These are phyloP conservation scores for Meteorus colon DNA, from an alignment of 2,888 invertebrate species.

Conservation along the genomic window DNA sequence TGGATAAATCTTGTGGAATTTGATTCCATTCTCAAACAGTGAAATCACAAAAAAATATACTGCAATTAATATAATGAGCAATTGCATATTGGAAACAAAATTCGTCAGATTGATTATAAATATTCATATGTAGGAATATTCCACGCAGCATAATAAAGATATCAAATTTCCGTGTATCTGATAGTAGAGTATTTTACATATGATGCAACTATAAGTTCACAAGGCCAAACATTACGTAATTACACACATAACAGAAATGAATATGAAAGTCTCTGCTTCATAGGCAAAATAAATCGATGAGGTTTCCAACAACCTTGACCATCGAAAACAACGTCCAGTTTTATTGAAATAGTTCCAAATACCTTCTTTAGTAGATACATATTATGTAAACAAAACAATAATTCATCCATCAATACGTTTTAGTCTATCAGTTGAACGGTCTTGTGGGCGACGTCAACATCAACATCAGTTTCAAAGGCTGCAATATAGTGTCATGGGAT, in stretches of 20 bases:
- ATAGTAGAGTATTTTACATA: background rate
- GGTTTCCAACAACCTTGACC: background rate
- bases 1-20: constrained; percentile 4
- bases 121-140: background rate
- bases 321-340: background rate
- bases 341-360: background rate
- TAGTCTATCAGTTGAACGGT: too few relatives aligned
- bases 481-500: background rate
- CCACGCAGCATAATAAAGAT: background rate
- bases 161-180: background rate
- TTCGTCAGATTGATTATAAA: background rate
- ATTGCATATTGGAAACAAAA: background rate
- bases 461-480: background rate
- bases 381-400: background rate
- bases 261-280: background rate
- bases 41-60: background rate
- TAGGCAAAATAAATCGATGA: background rate
- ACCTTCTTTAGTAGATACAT: background rate
- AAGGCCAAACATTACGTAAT: too few relatives aligned
- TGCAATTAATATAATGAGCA: too few relatives aligned
- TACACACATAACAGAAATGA: background rate
- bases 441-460: background rate
- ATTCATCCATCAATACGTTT: too few relatives aligned
- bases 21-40: background rate
- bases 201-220: background rate